Evolutionary conservation across 2,113 vertebrate species (phyloP), one percentile per base, ranked within the genome.

Genomic region (Chaetops frenatus): DNA sequence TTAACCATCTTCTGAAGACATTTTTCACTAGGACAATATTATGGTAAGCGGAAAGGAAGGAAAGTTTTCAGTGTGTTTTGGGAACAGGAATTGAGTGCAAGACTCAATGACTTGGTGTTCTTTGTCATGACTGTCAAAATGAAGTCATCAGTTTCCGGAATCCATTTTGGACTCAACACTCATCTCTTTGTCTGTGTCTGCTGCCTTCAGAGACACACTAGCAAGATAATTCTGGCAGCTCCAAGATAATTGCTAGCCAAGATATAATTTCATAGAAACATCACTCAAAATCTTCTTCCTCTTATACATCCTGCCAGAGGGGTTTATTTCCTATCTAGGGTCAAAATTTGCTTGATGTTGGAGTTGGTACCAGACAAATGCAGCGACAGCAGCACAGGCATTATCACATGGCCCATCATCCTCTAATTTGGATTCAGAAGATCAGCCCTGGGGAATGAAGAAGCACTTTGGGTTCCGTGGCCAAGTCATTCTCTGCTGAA

Each of bases 81-180:
- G 78, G 62, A 92, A 60, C 28, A 48, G n/a, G 48, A 86, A 79
- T 71, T 4, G 4, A 83, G 54, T 27, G 71, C 47, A 71, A 28
- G 38, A 38, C 36, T 44, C 9, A 1, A 14, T 74, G 90, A 88
- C 67, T 93, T 88, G 60, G 48, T 90, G 71, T 51, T 96, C 90
- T 74, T 93, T 56, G 47, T 44, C 28, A 53, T 95, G 93, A 86
- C 58, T 64, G 67, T 93, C 76, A 92, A 66, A 71, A 92, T 93
- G 79, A 96, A 88, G 86, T 86, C 88, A 94, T 94, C 88, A 24
- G 21, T 86, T 94, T 69, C 80, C 90, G 69, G 67, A 81, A 88
- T 56, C 79, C 85, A 74, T 81, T 94, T 66, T 81, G 85, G 80
- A 86, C 67, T 67, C 88, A 4, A 62, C 36, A 33, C 44, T 29